Percentiles rank a stretch among this genome's conserved stretches.
These are phyloP conservation scores for Stegodyphus dumicola DNA, from an alignment of 1,140 invertebrate species.

Conservation along the genomic window DNA sequence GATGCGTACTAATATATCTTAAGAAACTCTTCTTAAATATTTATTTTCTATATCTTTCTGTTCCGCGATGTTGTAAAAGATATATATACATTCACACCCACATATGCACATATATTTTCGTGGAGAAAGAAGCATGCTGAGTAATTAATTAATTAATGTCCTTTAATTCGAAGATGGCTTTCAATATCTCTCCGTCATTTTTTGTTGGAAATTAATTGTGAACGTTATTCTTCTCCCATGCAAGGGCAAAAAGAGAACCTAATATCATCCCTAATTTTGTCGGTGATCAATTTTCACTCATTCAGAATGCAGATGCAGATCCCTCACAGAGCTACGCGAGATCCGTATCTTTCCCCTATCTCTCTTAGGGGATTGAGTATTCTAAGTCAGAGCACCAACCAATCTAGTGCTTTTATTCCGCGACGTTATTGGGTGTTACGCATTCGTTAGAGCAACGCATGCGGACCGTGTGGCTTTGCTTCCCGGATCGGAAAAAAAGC, in stretches of 20 bases:
- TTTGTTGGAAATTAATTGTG: background rate
- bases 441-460: background rate
- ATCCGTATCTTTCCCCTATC: background rate
- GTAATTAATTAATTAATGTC: too few relatives aligned
- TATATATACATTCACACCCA: too few relatives aligned
- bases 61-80: too few relatives aligned
- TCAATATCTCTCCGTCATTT: background rate
- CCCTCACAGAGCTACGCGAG: background rate
- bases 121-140: too few relatives aligned
- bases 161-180: too few relatives aligned
- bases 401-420: too few relatives aligned
- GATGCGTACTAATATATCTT: too few relatives aligned
- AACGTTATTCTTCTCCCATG: background rate
- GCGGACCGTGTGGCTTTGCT: too few relatives aligned
- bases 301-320: background rate
- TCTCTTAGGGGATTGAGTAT: background rate
- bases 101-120: too few relatives aligned
- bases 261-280: background rate
- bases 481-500: too few relatives aligned
- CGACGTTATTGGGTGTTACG: background rate
- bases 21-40: too few relatives aligned
- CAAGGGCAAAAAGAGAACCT: background rate
- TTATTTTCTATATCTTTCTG: too few relatives aligned
- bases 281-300: conserved; percentile 2
- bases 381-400: background rate